Evolutionary conservation across 1,140 invertebrate genomes (phyloP).

Genomic region (Colletes gigas): DNA sequence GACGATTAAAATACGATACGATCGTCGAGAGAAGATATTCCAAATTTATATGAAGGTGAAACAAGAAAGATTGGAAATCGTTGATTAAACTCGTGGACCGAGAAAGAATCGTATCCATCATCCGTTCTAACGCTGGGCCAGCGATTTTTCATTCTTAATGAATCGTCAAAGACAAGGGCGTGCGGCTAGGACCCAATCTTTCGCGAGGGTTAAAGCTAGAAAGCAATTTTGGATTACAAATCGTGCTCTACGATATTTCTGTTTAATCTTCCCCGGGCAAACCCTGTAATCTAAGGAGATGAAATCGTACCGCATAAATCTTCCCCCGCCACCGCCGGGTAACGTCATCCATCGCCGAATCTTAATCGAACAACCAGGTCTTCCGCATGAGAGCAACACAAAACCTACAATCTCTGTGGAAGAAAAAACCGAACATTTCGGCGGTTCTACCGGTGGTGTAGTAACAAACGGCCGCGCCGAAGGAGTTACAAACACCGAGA

Average conservation of each 20-base stretch:
- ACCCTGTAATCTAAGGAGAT: background rate
- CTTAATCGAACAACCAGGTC: background rate
- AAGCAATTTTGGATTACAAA: background rate
- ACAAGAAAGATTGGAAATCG: too few species aligned
- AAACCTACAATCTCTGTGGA: conserved; percentile 9
- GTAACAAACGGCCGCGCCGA: conserved; percentile 22
- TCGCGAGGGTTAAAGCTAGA: too few species aligned
- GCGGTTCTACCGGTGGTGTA: background rate
- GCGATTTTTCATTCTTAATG: too few species aligned
- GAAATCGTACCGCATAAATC: background rate
- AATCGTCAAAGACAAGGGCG: too few species aligned
- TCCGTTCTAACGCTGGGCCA: too few species aligned
- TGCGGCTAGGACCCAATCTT: too few species aligned
- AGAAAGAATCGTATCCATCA: too few species aligned
- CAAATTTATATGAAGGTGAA: too few species aligned
- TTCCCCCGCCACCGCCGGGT: background rate
- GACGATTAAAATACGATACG: too few species aligned
- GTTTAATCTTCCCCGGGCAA: background rate
- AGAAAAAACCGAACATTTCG: conserved; percentile 7
- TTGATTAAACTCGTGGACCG: too few species aligned
- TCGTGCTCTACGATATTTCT: background rate
- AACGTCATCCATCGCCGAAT: conserved; percentile 9
- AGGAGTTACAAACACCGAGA: conserved; percentile 47
- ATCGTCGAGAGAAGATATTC: too few species aligned
- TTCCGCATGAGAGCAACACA: background rate